Percentiles rank a stretch among this genome's conserved stretches.
Evolutionary conservation across 2,888 invertebrate species (phyloP).

Genomic region (Pheosia tremula): DNA sequence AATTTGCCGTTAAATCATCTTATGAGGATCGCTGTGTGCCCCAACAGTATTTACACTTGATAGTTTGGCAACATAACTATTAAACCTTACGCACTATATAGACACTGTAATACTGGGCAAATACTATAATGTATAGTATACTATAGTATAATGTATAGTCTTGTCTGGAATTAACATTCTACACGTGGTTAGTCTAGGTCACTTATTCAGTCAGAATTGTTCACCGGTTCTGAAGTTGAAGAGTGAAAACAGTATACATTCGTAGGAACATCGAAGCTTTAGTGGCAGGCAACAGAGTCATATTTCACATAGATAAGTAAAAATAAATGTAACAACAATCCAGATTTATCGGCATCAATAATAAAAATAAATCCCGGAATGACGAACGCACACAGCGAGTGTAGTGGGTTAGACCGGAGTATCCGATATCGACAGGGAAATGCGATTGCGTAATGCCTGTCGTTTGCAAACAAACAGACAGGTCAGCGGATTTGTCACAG

Average conservation of each 20-base stretch:
- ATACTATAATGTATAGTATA: slow-evolving; percentile 14
- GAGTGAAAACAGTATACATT: too few relatives aligned
- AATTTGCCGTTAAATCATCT: slow-evolving; percentile 59
- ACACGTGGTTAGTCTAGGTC: slow-evolving; percentile 12
- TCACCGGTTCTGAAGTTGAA: too few relatives aligned
- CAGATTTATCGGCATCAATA: not conserved
- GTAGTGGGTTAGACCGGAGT: slow-evolving; percentile 11
- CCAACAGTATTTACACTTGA: slow-evolving; percentile 59
- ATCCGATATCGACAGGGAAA: slow-evolving; percentile 24
- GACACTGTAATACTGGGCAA: slow-evolving; percentile 24
- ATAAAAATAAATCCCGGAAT: slow-evolving; percentile 15
- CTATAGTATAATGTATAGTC: slow-evolving; percentile 25
- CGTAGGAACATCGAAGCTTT: too few relatives aligned
- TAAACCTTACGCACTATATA: slow-evolving; percentile 26
- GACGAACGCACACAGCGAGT: slow-evolving; percentile 5
- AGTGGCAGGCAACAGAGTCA: too few relatives aligned
- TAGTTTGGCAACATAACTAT: slow-evolving; percentile 34
- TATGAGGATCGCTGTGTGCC: slow-evolving; percentile 50
- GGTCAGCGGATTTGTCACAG: slow-evolving; percentile 28
- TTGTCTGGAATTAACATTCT: slow-evolving; percentile 38
- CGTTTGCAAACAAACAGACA: slow-evolving; percentile 35
- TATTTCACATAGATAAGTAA: too few relatives aligned
- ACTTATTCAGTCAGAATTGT: too few relatives aligned
- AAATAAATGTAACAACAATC: too few relatives aligned
- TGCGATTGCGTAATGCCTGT: slow-evolving; percentile 12